Base-by-base conservation (phyloP, 2,888 invertebrate species). In the Drepana falcataria region DNA sequence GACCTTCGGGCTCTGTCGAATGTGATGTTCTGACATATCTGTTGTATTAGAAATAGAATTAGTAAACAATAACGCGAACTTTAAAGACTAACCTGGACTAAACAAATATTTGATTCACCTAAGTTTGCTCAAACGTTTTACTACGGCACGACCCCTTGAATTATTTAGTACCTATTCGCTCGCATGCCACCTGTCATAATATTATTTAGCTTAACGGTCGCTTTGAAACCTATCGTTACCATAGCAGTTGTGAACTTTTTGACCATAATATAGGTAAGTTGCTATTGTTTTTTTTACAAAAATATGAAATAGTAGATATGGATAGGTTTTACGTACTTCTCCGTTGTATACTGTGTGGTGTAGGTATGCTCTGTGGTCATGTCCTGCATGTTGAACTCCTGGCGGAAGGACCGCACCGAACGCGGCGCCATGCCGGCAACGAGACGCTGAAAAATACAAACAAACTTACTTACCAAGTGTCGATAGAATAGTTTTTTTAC, bases 311-410 rank as follows among this genome's bases (percentile, higher is more conserved):
- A 1, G 37, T 37, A 37, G 5, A 37, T 48, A 49, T 5, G 7
- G 33, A 3, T 49, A 48, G 34, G 21, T 21, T 21, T 21, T 58
- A 94, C 94, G 94, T 87, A 95, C 95, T 91, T 91, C 66, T 91
- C 90, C 53, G 90, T 76, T 56, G 90, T 93, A 82, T 93, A 94
- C 67, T 94, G 94, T 7, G 94, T 92, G 3, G 94, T 93, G 54
- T 93, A 94, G 52, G 93, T 94, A 56, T 93, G 93, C 72, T 94
- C 94, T 57, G 93, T 93, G 65, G 93, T 93, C 82, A 94, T 92
- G 79, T 93, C 93, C 65, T 93, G 93, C 87, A 94, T 93, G 83
- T 95, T 95, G 87, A 96, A 95, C 84, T 96, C 96, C 60, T 95
- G 95, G 69, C 96, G 94, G 93, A 96, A 96, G 58, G 96, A 96